Conservation (phyloP, 2,888 invertebrate species). For the Orthosia gracilis region DNA sequence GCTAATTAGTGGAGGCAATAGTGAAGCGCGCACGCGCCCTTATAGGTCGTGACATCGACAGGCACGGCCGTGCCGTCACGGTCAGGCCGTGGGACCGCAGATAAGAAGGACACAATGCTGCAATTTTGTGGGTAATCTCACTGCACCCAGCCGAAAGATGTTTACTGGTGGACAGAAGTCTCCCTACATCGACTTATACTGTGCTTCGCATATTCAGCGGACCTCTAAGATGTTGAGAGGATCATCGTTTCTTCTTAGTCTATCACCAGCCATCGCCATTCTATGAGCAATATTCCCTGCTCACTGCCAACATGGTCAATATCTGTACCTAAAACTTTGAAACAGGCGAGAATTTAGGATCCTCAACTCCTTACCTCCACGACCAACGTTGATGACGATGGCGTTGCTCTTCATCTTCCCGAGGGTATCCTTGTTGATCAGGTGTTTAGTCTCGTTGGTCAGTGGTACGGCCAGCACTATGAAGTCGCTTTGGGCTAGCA, state of each 20-base stretch:
- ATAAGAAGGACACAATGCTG: no score
- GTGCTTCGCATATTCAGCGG: neutral
- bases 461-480: constrained; percentile 95
- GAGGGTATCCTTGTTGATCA: constrained; percentile 95
- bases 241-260: no score
- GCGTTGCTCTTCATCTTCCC: constrained; percentile 96
- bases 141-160: no score
- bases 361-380: constrained; percentile 92
- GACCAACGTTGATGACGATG: constrained; percentile 96
- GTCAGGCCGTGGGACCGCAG: no score
- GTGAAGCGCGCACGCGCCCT: no score
- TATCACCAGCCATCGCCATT: neutral
- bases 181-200: no score
- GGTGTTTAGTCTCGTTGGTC: constrained; percentile 94
- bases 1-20: no score
- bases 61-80: no score
- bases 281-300: neutral
- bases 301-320: neutral
- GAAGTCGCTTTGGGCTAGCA: constrained; percentile 96
- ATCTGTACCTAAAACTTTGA: neutral
- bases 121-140: no score
- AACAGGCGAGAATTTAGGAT: neutral
- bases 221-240: neutral
- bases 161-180: no score
- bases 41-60: no score